These are phyloP conservation scores for Meliscaeva auricollis DNA, from an alignment of 2,888 invertebrate genomes.

Conservation along the genomic window DNA sequence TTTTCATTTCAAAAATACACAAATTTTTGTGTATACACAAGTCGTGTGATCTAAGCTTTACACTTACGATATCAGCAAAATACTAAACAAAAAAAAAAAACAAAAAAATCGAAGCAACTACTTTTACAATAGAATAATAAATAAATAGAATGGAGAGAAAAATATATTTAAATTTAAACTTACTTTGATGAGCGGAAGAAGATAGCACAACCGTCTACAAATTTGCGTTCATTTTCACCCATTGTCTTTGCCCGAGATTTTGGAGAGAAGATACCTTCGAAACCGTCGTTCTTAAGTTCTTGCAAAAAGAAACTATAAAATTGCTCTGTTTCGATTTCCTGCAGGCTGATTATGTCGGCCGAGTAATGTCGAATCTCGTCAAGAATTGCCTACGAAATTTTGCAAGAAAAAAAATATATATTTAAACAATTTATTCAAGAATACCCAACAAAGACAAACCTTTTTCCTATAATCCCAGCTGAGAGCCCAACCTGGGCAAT, in stretches of 20 bases:
- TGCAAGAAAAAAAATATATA: constrained; percentile 9
- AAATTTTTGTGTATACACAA: too few species aligned
- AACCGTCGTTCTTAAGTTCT: constrained; percentile 95
- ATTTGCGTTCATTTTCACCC: constrained; percentile 97
- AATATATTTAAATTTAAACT: constrained; percentile 81
- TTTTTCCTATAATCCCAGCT: constrained; percentile 99
- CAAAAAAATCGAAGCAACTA: too few species aligned
- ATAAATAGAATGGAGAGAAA: too few species aligned
- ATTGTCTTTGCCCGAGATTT: constrained; percentile 99
- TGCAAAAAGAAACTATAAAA: constrained; percentile 98
- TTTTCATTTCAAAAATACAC: too few species aligned
- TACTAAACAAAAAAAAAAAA: too few species aligned
- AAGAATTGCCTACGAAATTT: constrained; percentile 88
- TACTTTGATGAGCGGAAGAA: constrained; percentile 97
- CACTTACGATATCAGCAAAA: too few species aligned
- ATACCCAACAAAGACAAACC: constrained; percentile 81
- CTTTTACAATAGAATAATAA: too few species aligned
- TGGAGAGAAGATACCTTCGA: constrained; percentile 98
- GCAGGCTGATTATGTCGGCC: constrained; percentile 97
- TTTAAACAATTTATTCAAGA: not conserved
- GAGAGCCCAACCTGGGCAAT: constrained; percentile 99
- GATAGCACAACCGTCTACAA: constrained; percentile 99
- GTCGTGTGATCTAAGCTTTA: too few species aligned
- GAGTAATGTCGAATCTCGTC: constrained; percentile 98
- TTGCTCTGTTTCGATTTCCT: constrained; percentile 99